Base-by-base conservation (phyloP, 2,113 vertebrate genomes). In the Scophthalmus maximus region DNA sequence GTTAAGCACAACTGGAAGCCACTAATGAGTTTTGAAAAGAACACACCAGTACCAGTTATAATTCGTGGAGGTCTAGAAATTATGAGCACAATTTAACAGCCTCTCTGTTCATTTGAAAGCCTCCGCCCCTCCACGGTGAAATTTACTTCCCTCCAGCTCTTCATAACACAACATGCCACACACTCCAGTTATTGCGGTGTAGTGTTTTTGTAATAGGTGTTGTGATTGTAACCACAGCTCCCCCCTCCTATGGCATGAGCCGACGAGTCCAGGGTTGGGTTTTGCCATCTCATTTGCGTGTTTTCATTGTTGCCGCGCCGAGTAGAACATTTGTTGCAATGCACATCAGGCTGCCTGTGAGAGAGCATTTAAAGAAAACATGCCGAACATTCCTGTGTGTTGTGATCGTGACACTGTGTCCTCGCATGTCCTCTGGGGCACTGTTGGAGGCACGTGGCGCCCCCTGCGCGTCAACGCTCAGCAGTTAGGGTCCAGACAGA, bases 271-370 rank as follows among this genome's bases (percentile, higher is more conserved):
- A 1, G 20, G 46, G 11, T 51, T 29, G 10, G 56, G 6, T 56
- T 66, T 68, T 61, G 27, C 64, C 34, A 15, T 68, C 77, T 79
- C 57, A 76, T 88, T 86, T 86, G 36, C 81, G 89, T 89, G 61
- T 53, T 42, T 69, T 70, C 49, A 68, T 85, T 86, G 77, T 81
- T 58, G 30, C 69, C 53, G 58, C 81, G 74, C 86, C 74, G 73
- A 74, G 46, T 30, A 52, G 62, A 68, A 14, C n/a, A 67, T 67
- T 59, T 73, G 65, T 44, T 62, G 73, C 51, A 57, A 40, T 85
- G 50, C 68, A 25, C 61, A 60, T 78, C 55, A 79, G 61, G 20
- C 63, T 60, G 44, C 47, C 64, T 67, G 50, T 68, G 44, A 62
- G 44, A 30, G 56, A 20, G 34, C 50, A 14, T 69, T 76, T 36